A percentile compares a stretch with the other conserved stretches of the same genome.
phyloP scores from a whole-genome alignment of 2,888 invertebrate species.

The Acleris emargana region DNA sequence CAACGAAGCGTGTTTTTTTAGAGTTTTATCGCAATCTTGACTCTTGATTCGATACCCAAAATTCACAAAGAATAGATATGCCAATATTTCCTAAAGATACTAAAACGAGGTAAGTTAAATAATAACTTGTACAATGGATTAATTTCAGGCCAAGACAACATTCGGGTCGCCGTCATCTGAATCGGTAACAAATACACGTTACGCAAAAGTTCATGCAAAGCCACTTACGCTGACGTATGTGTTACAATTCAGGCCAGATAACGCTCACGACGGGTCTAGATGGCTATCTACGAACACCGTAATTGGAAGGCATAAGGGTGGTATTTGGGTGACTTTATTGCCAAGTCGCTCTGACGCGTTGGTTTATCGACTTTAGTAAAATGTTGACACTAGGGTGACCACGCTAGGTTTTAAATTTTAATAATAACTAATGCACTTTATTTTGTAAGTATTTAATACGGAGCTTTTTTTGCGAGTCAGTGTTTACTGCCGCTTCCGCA shows the following conservation, averaged over 20 bases:
- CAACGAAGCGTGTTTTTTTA: no score
- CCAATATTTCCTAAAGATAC: no score
- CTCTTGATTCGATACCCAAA: no score
- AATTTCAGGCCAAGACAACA: conserved; percentile 32
- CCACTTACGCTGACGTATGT: conserved; percentile 32
- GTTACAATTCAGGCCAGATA: conserved; percentile 22
- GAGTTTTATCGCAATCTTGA: no score
- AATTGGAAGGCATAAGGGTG: not conserved
- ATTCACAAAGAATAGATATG: no score
- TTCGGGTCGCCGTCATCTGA: conserved; percentile 5
- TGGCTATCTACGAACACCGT: conserved; percentile 7
- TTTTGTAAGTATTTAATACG: no score
- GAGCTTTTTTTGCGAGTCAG: no score
- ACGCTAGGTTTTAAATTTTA: not conserved
- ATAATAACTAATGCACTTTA: no score
- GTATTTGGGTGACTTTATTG: not conserved
- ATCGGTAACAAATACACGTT: conserved; percentile 9
- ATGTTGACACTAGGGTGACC: conserved; percentile 16
- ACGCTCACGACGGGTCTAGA: conserved; percentile 26
- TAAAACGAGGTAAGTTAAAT: not conserved
- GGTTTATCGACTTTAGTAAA: not conserved
- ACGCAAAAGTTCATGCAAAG: conserved; percentile 27
- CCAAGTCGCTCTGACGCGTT: not conserved
- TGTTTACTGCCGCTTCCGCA: not conserved
- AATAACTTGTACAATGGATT: conserved; percentile 2